Evolutionary conservation across 1,140 invertebrate genomes (phyloP), one percentile per base, ranked within the genome.

Genomic region (Monochamus saltuarius): DNA sequence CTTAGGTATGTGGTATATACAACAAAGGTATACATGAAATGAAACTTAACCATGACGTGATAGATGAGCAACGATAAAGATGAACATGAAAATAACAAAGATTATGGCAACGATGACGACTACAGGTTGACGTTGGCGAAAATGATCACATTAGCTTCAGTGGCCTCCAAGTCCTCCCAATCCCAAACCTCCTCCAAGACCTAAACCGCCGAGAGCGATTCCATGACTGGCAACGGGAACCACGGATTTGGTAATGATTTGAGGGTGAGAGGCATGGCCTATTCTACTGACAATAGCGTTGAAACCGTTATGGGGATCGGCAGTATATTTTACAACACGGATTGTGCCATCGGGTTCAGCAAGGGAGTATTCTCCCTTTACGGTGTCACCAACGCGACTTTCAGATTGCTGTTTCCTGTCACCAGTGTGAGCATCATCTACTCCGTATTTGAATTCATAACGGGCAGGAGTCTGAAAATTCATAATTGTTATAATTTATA

Each of bases 321-420:
- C 79, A 29, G 80, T 78, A 68, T 82, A 82, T 64, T 78, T 72
- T 35, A 81, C 79, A 39, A 79, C 80, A 63, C 80, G 76, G 42
- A 79, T 70, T 56, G 76, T 78, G 59, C 80, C 80, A 62, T 82
- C 80, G 19, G 80, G 75, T 64, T 81, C 79, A 10, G 79, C 73
- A 43, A 81, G 75, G 53, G 79, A 80, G 76, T 81, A 83, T 66
- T 74, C 42, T 11, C 71, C 71, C 19, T 50, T 49, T 10, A 60
- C 58, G 2, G 39, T 37, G 46, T 60, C 58, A 11, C 49, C 40
- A 1, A 50, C 16, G 9, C 58, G 14, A 14, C 6, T 13, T 46
- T 60, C 52, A 11, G 22, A 80, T 76, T 56, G 75, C 36, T 46
- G 39, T 49, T 60, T 60, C 14, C 35, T 51, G 50, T 60, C 58